Conservation (phyloP, 2,113 vertebrate genomes). For the Chaetops frenatus region DNA sequence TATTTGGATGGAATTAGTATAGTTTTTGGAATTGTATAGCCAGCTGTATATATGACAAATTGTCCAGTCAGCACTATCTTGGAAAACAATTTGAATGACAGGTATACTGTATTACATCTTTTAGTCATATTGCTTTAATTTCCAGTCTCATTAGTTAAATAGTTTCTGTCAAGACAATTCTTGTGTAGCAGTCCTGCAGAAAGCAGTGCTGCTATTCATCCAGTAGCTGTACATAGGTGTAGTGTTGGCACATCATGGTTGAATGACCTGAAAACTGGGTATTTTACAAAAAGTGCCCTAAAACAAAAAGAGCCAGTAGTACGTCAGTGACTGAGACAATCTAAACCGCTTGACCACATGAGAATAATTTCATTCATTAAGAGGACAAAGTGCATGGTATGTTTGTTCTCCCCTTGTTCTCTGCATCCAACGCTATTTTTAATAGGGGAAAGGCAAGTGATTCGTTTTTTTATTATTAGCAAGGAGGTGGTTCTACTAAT, state of each 20-base stretch:
- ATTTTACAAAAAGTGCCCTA: background rate
- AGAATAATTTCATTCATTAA: background rate
- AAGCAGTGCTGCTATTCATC: background rate
- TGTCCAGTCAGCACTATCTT: background rate
- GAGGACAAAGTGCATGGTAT: background rate
- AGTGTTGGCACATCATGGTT: background rate
- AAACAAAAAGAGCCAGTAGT: background rate
- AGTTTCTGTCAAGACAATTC: background rate
- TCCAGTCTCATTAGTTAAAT: background rate
- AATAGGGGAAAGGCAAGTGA: background rate
- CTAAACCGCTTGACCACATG: background rate
- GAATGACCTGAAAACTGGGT: background rate
- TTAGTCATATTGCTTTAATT: background rate
- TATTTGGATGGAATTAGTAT: background rate
- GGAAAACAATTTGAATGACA: background rate
- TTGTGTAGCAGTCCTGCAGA: background rate
- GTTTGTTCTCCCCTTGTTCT: background rate
- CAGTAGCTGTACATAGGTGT: background rate
- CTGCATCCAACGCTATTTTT: background rate
- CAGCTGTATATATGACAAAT: background rate
- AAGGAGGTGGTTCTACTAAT: background rate
- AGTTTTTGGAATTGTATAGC: background rate
- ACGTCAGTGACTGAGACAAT: background rate
- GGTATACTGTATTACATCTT: background rate
- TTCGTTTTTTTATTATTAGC: background rate